phyloP scores from a whole-genome alignment of 2,888 invertebrate genomes.

The Lumbricus terrestris region DNA sequence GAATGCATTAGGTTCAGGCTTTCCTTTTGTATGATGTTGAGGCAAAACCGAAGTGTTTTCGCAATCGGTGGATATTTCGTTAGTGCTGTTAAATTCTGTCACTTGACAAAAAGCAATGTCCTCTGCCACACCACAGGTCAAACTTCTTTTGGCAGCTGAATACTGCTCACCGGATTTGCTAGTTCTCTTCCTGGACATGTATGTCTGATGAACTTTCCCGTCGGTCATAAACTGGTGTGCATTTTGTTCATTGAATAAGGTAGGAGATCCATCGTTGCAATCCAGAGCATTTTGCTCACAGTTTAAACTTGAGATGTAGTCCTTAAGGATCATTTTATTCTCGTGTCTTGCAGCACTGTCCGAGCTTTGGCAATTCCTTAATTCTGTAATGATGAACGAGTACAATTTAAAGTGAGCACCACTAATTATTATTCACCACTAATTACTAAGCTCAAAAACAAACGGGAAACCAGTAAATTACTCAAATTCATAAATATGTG shows the following conservation, averaged over 20 bases:
- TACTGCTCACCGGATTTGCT: not conserved
- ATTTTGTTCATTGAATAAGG: not conserved
- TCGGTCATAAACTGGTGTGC: not conserved
- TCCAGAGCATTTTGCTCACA: not conserved
- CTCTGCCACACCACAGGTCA: not conserved
- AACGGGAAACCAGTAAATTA: no score
- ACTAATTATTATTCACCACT: no score
- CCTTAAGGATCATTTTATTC: not conserved
- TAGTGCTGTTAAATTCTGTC: not conserved
- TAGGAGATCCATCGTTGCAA: not conserved
- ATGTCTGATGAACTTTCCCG: conserved; percentile 3
- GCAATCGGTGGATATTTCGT: not conserved
- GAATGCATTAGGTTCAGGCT: not conserved
- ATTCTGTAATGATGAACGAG: not conserved
- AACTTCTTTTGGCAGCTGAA: not conserved
- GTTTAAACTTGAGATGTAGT: not conserved
- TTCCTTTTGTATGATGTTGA: not conserved
- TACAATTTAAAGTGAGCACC: not conserved
- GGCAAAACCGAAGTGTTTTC: not conserved
- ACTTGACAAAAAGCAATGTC: not conserved
- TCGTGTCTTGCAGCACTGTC: not conserved
- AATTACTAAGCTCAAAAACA: no score
- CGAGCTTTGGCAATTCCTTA: not conserved
- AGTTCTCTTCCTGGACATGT: not conserved
- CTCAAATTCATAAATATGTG: no score